phyloP scores from a whole-genome alignment of 2,888 invertebrate species.

The Pecten maximus region DNA sequence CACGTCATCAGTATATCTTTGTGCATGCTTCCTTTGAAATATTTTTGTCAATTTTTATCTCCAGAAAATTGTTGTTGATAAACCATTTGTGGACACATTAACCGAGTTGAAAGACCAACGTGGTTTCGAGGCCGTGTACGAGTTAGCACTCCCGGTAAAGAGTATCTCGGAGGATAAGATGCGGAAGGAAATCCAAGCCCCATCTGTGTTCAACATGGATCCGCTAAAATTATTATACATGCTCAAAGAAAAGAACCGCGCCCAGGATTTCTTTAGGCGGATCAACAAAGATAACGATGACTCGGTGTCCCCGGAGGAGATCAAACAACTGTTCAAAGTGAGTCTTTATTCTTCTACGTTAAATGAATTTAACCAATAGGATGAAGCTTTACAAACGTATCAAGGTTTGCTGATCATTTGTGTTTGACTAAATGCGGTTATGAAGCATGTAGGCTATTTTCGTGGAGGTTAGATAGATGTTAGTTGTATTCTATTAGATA shows the following conservation, averaged over 20 bases:
- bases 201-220: slow-evolving; percentile 75
- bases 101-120: slow-evolving; percentile 66
- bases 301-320: slow-evolving; percentile 70
- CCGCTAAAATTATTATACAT: slow-evolving; percentile 76
- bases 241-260: slow-evolving; percentile 76
- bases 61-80: slow-evolving; percentile 77
- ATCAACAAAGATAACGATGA: slow-evolving; percentile 75
- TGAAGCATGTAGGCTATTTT: too few species aligned
- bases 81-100: slow-evolving; percentile 71
- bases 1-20: too few species aligned
- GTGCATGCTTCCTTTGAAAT: background rate
- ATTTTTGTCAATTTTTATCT: background rate
- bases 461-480: too few species aligned
- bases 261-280: slow-evolving; percentile 75
- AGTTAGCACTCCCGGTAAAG: slow-evolving; percentile 71
- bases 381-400: too few species aligned
- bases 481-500: too few species aligned
- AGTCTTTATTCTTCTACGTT: too few species aligned
- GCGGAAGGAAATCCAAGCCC: slow-evolving; percentile 67
- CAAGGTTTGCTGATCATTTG: too few species aligned
- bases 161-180: slow-evolving; percentile 65
- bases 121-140: slow-evolving; percentile 69
- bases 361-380: background rate
- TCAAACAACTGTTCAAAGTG: slow-evolving; percentile 71
- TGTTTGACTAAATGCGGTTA: too few species aligned